Conservation (phyloP, 2,113 vertebrate genomes). For the Onychostruthus taczanowskii region DNA sequence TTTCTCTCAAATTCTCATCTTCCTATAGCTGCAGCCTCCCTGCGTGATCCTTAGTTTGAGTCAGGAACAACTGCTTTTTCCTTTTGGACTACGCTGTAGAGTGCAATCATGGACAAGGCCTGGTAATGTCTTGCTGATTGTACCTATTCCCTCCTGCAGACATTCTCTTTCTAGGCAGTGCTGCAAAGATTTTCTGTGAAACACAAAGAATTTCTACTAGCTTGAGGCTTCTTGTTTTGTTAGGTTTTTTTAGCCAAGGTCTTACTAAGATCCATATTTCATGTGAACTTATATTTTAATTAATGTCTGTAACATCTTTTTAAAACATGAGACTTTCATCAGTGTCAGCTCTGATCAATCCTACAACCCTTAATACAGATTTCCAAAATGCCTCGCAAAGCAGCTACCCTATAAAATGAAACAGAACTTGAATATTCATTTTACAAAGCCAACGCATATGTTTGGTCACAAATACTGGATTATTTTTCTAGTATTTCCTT, state of each 20-base stretch:
- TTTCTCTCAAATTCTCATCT: not conserved
- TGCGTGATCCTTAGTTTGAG: not conserved
- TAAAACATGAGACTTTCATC: not conserved
- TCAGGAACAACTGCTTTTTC: not conserved
- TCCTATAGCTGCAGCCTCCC: not conserved
- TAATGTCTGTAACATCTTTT: not conserved
- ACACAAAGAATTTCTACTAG: not conserved
- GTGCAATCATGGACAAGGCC: not conserved
- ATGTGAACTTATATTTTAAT: not conserved
- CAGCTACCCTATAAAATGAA: not conserved
- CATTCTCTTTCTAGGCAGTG: not conserved
- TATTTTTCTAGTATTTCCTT: slow-evolving; percentile 27
- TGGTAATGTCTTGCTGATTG: not conserved
- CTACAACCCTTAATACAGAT: not conserved
- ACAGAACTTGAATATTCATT: not conserved
- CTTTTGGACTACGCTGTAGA: not conserved
- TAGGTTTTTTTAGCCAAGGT: not conserved
- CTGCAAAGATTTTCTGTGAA: not conserved
- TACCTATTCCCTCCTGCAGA: not conserved
- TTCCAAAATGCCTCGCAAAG: not conserved
- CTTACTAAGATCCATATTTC: not conserved
- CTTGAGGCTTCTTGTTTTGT: not conserved
- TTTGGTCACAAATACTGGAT: slow-evolving; percentile 6
- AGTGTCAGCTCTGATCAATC: not conserved
- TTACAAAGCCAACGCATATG: not conserved